A percentile compares a stretch with the other conserved stretches of the same genome.
phyloP scores from a whole-genome alignment of 2,888 invertebrate genomes.

The Sesamia inferens region DNA sequence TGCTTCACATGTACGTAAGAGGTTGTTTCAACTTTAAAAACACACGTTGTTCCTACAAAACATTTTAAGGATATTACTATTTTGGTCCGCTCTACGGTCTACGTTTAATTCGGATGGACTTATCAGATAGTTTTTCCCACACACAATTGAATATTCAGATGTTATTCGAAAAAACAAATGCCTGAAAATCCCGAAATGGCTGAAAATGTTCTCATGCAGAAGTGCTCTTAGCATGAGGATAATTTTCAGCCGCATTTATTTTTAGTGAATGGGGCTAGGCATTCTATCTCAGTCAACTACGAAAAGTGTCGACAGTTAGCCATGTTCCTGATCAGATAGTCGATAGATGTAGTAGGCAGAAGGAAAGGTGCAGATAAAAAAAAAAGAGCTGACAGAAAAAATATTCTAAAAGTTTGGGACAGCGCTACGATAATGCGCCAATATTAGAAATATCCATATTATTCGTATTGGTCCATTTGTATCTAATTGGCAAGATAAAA shows the following conservation, averaged over 20 bases:
- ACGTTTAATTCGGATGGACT: not conserved
- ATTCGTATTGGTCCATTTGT: too few relatives aligned
- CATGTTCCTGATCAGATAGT: not conserved
- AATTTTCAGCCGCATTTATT: not conserved
- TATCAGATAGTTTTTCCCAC: not conserved
- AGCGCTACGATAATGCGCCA: not conserved
- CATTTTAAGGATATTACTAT: not conserved
- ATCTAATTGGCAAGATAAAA: too few relatives aligned
- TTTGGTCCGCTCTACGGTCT: not conserved
- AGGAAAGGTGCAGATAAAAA: not conserved
- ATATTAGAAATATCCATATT: not conserved
- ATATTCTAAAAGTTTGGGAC: not conserved
- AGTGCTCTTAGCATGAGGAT: not conserved
- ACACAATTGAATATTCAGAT: not conserved
- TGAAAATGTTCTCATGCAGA: too few relatives aligned
- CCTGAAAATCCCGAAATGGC: too few relatives aligned
- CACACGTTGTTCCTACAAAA: slow-evolving; percentile 5
- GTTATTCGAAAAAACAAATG: not conserved
- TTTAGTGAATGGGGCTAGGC: not conserved
- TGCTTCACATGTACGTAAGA: slow-evolving; percentile 12
- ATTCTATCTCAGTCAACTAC: not conserved
- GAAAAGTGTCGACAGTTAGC: not conserved
- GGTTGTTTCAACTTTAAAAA: slow-evolving; percentile 18
- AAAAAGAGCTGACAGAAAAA: not conserved
- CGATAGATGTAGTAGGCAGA: not conserved